phyloP scores from a whole-genome alignment of 37 sponge, comb jelly and placozoan species.

The Ephydatia muelleri region DNA sequence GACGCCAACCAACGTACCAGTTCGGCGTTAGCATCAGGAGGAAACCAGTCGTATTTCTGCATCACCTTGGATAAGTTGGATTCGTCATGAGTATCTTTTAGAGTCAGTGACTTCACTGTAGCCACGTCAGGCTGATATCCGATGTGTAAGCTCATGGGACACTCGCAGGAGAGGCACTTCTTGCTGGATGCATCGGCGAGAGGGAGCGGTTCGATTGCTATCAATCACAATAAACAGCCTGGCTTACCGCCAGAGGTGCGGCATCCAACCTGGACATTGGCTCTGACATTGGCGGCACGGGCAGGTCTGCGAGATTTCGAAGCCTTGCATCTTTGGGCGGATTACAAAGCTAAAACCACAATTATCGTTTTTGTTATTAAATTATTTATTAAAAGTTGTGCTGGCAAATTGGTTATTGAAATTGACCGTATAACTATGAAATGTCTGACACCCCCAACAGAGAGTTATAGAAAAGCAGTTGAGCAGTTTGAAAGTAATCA shows the following conservation, averaged over 20 bases:
- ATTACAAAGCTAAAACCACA: too few relatives aligned
- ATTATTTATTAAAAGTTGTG: too few relatives aligned
- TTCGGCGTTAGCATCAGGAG: constrained; percentile 9
- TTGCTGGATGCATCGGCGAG: constrained; percentile 28
- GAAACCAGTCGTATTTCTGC: constrained; percentile 59
- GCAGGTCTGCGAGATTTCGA: constrained; percentile 69
- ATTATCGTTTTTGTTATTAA: too few relatives aligned
- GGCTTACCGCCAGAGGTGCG: constrained; percentile 86
- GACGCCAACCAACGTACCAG: constrained; percentile 19
- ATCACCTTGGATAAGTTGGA: background rate
- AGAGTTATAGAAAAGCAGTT: too few relatives aligned
- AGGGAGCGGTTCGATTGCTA: background rate
- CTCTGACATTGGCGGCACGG: constrained; percentile 66
- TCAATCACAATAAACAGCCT: background rate
- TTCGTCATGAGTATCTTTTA: background rate
- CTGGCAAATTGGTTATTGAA: too few relatives aligned
- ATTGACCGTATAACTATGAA: too few relatives aligned
- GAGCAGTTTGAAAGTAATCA: too few relatives aligned
- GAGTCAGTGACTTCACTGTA: background rate
- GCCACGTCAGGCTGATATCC: background rate
- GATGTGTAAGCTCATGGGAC: constrained; percentile 38
- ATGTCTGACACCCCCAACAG: too few relatives aligned
- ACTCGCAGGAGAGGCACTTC: constrained; percentile 58
- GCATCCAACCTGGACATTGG: constrained; percentile 66
- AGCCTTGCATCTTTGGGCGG: constrained; percentile 22